Conservation (phyloP, 2,888 invertebrate species). For the Amorpha juglandis region DNA sequence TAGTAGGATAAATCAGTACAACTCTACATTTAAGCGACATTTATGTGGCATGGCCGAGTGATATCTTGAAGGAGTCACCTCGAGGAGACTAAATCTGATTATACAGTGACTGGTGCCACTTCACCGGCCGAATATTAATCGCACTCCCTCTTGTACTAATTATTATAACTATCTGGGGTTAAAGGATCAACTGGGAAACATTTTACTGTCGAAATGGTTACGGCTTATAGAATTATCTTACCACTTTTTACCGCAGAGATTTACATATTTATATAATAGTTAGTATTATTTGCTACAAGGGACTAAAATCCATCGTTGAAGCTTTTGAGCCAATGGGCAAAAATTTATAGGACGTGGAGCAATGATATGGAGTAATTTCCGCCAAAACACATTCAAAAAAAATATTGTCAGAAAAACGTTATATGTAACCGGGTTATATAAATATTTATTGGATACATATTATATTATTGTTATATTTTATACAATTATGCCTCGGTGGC, state of each 20-base stretch:
- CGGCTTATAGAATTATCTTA: not conserved
- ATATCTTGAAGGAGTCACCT: constrained; percentile 55
- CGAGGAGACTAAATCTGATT: constrained; percentile 66
- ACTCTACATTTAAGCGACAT: not conserved
- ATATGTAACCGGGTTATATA: too few relatives aligned
- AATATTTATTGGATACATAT: constrained; percentile 34
- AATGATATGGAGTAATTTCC: too few relatives aligned
- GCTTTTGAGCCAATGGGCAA: not conserved
- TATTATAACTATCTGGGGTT: constrained; percentile 57
- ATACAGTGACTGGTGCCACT: constrained; percentile 59
- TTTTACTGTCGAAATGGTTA: constrained; percentile 34
- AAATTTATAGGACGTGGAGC: not conserved
- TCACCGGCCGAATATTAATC: constrained; percentile 66
- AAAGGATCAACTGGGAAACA: constrained; percentile 52
- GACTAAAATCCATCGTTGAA: not conserved
- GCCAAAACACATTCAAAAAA: too few relatives aligned
- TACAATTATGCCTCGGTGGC: too few relatives aligned
- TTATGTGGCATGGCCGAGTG: constrained; percentile 44
- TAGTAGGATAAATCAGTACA: not conserved
- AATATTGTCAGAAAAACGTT: too few relatives aligned
- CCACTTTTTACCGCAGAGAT: not conserved
- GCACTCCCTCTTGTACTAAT: constrained; percentile 56
- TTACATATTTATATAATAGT: not conserved
- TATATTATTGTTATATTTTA: too few relatives aligned
- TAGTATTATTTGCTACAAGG: not conserved